These are phyloP conservation scores for Heliconius ismenius DNA, from an alignment of 2,888 invertebrate genomes.

Conservation along the genomic window DNA sequence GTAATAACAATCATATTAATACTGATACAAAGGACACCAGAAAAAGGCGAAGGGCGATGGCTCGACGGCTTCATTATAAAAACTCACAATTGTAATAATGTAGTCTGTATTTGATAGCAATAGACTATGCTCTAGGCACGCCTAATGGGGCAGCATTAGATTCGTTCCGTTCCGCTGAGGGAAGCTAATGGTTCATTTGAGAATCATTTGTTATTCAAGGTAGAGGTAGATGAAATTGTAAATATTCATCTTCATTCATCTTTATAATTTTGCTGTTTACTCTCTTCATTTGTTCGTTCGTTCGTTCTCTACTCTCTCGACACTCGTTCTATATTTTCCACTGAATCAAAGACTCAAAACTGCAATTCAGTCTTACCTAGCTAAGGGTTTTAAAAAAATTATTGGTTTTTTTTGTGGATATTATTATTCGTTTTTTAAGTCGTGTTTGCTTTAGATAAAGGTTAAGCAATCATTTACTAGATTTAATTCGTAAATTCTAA, in stretches of 20 bases:
- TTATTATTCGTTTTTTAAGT: background rate
- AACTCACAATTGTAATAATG: conserved; percentile 17
- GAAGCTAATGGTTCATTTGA: conserved; percentile 50
- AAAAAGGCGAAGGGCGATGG: conserved; percentile 7
- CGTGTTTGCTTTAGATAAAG: background rate
- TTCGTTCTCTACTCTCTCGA: too few species aligned
- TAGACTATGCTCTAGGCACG: conserved; percentile 32
- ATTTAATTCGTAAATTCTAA: background rate
- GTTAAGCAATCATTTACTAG: background rate
- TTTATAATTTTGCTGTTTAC: background rate
- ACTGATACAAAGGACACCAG: background rate
- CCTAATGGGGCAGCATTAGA: conserved; percentile 38
- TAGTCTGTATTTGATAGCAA: conserved; percentile 33
- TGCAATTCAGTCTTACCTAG: background rate
- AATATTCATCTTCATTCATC: conserved; percentile 46
- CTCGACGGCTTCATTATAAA: background rate
- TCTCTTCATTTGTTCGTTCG: too few species aligned
- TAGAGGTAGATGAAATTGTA: conserved; percentile 60
- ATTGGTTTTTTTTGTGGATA: background rate
- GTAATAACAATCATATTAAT: conserved; percentile 7
- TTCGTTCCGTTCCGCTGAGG: conserved; percentile 64
- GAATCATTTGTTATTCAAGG: conserved; percentile 59
- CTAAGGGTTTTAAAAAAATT: background rate
- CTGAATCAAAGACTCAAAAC: background rate
- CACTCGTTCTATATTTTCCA: background rate